These are phyloP conservation scores for Coracopsis vasa DNA, from an alignment of 2,113 vertebrate species.

Conservation along the genomic window DNA sequence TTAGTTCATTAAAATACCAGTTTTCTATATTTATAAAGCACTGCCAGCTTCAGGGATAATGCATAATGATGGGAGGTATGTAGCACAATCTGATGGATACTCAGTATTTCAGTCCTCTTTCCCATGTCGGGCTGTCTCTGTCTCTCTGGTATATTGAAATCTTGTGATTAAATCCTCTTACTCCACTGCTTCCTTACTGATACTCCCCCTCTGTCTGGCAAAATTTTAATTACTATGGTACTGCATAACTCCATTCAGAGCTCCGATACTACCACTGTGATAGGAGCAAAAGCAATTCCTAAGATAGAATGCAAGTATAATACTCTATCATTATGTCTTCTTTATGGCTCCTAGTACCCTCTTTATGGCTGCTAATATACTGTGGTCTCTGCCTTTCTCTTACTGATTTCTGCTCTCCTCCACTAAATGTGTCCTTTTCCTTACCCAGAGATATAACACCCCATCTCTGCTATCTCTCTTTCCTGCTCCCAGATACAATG, in stretches of 20 bases:
- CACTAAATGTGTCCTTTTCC: not conserved
- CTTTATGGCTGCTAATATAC: conserved; percentile 41
- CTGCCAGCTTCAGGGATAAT: not conserved
- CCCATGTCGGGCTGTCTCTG: not conserved
- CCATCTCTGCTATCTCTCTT: not conserved
- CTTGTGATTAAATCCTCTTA: conserved; percentile 34
- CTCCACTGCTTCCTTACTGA: not conserved
- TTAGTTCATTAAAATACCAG: not conserved
- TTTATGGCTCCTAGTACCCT: conserved; percentile 39
- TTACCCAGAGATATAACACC: conserved; percentile 11
- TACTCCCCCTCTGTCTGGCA: conserved; percentile 21
- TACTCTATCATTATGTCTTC: conserved; percentile 26
- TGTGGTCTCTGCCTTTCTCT: conserved; percentile 10
- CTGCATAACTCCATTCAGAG: conserved; percentile 26
- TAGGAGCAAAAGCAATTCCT: conserved; percentile 40
- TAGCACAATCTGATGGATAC: not conserved
- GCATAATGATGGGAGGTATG: not conserved
- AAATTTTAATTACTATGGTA: conserved; percentile 57
- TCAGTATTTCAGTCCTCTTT: not conserved
- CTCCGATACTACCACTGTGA: not conserved
- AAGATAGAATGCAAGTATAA: conserved; percentile 27
- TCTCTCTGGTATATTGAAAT: not conserved
- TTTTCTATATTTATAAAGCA: not conserved
- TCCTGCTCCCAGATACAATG: not conserved
- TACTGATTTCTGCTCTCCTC: conserved; percentile 32